phyloP scores from a whole-genome alignment of 2,797 vertebrate species.

The Diplodus puntazzo region DNA sequence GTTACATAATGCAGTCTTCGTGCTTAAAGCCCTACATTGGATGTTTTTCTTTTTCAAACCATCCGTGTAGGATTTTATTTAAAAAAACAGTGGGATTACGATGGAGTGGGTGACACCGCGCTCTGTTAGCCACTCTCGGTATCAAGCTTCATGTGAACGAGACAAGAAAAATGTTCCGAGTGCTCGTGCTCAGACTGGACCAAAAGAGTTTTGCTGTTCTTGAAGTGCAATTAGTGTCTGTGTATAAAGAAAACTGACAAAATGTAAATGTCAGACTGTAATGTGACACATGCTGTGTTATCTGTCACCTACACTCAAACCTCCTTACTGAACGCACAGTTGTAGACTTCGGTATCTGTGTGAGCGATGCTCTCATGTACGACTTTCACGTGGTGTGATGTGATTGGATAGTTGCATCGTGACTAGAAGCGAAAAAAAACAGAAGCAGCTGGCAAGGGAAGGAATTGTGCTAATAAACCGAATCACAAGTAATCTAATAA shows the following conservation, averaged over 20 bases:
- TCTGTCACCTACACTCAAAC: constrained; percentile 1
- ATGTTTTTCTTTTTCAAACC: constrained; percentile 2
- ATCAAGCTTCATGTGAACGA: not conserved
- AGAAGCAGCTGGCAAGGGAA: not conserved
- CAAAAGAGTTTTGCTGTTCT: not conserved
- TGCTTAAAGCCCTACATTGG: constrained; percentile 12
- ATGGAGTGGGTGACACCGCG: not conserved
- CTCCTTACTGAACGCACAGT: not conserved
- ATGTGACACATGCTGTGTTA: not conserved
- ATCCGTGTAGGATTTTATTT: constrained; percentile 48
- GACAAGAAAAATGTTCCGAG: not conserved
- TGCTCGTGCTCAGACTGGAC: not conserved
- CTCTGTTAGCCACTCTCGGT: constrained; percentile 8
- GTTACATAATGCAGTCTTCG: constrained; percentile 39
- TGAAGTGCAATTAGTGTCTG: not conserved
- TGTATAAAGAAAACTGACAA: not conserved
- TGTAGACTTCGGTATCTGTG: not conserved
- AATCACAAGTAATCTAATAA: not conserved
- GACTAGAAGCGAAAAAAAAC: not conserved
- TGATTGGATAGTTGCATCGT: not conserved
- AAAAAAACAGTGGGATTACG: constrained; percentile 51
- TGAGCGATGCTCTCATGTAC: not conserved
- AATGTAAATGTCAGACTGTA: not conserved
- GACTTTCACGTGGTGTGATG: no score
- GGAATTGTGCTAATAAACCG: not conserved